phyloP scores from a whole-genome alignment of 1,140 invertebrate species.

The Potamilus streckersoni region DNA sequence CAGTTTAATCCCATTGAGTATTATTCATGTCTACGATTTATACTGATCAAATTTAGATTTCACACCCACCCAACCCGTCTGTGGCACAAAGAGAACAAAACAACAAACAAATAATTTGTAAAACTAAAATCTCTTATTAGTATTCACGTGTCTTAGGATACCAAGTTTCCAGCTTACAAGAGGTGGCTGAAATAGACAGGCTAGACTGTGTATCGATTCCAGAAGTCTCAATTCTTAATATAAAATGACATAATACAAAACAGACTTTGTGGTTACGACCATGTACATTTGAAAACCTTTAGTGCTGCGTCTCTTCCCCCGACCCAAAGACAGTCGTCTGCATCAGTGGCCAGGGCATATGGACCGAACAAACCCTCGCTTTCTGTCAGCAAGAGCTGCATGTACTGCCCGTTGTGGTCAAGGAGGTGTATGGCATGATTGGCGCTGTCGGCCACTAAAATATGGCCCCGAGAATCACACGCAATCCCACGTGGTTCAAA shows the following conservation, averaged over 20 bases:
- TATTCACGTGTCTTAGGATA: neutral
- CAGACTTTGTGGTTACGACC: constrained; percentile 7
- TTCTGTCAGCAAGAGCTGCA: constrained; percentile 20
- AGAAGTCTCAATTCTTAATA: neutral
- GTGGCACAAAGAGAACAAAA: neutral
- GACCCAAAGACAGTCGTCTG: constrained; percentile 24
- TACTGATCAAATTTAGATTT: too few relatives aligned
- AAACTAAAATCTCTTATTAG: neutral
- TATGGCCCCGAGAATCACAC: constrained; percentile 23
- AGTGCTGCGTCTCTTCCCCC: constrained; percentile 23
- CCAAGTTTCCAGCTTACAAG: neutral
- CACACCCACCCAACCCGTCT: too few relatives aligned
- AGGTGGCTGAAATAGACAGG: neutral
- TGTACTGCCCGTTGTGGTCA: constrained; percentile 19
- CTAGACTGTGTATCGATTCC: neutral
- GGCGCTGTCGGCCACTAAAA: constrained; percentile 26
- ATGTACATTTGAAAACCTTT: constrained; percentile 28
- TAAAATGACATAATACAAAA: neutral
- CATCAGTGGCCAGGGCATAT: constrained; percentile 23
- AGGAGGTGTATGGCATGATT: constrained; percentile 21
- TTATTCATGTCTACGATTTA: too few relatives aligned
- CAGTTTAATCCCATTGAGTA: too few relatives aligned
- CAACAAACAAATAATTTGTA: neutral
- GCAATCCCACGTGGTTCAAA: constrained; percentile 30
- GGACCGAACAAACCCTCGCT: constrained; percentile 23